A percentile compares a stretch with the other conserved stretches of the same genome.
phyloP scores from a whole-genome alignment of 2,113 vertebrate species.

The Tautogolabrus adspersus region DNA sequence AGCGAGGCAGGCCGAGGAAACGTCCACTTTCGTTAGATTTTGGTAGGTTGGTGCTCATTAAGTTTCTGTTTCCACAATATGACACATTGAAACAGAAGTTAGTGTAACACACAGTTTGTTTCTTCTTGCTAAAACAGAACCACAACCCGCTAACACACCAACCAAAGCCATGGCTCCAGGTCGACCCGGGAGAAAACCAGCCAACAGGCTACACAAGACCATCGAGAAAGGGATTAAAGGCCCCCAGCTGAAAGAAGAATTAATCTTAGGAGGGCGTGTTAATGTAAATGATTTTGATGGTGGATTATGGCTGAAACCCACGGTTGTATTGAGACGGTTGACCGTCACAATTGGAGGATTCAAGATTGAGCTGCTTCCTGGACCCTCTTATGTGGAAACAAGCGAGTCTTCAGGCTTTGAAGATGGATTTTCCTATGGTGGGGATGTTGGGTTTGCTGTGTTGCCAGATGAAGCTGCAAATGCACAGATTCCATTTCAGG shows the following conservation, averaged over 20 bases:
- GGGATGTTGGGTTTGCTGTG: slow-evolving; percentile 52
- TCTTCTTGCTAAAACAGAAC: slow-evolving; percentile 75
- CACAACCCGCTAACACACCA: slow-evolving; percentile 62
- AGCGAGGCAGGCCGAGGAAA: slow-evolving; percentile 85
- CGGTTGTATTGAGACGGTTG: slow-evolving; percentile 79
- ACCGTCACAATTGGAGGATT: slow-evolving; percentile 85
- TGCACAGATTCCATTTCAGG: slow-evolving; percentile 63
- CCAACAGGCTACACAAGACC: slow-evolving; percentile 73
- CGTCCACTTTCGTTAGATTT: slow-evolving; percentile 77
- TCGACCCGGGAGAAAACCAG: slow-evolving; percentile 80
- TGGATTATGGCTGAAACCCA: slow-evolving; percentile 78
- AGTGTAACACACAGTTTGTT: slow-evolving; percentile 9
- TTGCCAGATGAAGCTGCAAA: slow-evolving; percentile 53
- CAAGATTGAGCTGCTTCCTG: slow-evolving; percentile 84
- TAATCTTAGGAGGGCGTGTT: slow-evolving; percentile 71
- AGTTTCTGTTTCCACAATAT: neutral
- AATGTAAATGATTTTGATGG: slow-evolving; percentile 69
- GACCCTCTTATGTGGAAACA: slow-evolving; percentile 74
- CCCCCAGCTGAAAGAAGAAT: slow-evolving; percentile 80
- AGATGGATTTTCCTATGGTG: slow-evolving; percentile 50
- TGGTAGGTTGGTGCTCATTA: slow-evolving; percentile 35
- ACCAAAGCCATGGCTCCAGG: slow-evolving; percentile 78
- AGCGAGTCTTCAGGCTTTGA: slow-evolving; percentile 56
- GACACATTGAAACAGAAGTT: neutral
- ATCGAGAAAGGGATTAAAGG: slow-evolving; percentile 73